Evolutionary conservation across 64 coral and sea anemone genomes (phyloP), one percentile per base, ranked within the genome.

Genomic region (Anthopleura sola): DNA sequence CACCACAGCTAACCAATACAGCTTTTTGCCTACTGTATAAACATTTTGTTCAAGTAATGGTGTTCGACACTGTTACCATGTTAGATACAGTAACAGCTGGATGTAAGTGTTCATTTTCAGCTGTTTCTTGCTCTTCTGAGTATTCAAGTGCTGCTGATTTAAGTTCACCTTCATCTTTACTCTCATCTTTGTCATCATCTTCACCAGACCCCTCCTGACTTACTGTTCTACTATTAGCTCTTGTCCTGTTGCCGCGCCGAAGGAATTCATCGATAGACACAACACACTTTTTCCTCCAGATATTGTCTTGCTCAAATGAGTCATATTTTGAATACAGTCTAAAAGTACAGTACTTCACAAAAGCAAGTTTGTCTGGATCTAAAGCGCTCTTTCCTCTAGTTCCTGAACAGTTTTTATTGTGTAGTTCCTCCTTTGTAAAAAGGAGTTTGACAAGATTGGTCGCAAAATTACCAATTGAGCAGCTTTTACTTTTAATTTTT

Each of bases 261-360:
- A 91, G 84, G 78, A 39, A 91, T 54, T 91, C 89, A 55, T 91
- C 89, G 60, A 91, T 91, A 5, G 89, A 91, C 20, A 91, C 54
- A 69, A 91, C 46, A 31, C 89, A 91, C 44, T 86, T 91, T 24
- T 91, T 84, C 54, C 85, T 91, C 89, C 89, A 91, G 10, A 91
- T 74, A 50, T 28, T 46, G 15, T 91, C 89, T 64, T 91, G 89
- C 24, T 91, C 89, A 54, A 83, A 54, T 28, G 29, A 55, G 21
- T 85, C 83, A 77, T 44, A 74, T n/a, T 84, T 60, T 17, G 51
- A 49, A 55, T 91, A 91, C 8, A 91, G 57, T 68, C 85, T 86
- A 86, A 91, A 91, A 21, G 89, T 85, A 82, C 89, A 91, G 55
- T 80, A 91, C 37, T 82, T 85, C 6, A 91, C 74, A 86, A 91